Conservation (phyloP, 2,113 vertebrate genomes). For the Plotosus lineatus region DNA sequence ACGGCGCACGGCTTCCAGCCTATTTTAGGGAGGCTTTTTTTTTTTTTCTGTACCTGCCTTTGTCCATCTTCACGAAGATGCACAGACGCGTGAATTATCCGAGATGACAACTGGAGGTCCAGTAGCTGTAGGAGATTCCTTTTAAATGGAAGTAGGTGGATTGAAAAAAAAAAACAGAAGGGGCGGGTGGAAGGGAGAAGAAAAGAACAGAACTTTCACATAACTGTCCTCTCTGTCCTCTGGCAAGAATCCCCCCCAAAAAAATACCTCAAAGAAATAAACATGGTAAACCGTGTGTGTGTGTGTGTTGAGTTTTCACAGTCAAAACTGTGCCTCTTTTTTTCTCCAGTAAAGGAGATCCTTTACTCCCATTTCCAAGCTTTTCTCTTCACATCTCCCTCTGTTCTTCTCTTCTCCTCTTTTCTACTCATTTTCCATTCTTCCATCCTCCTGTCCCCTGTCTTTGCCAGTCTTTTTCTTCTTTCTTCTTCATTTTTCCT, state of each 20-base stretch:
- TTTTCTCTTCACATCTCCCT: not conserved
- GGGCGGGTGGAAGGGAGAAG: not conserved
- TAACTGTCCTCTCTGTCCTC: slow-evolving; percentile 45
- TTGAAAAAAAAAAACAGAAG: slow-evolving; percentile 52
- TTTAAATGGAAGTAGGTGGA: slow-evolving; percentile 54
- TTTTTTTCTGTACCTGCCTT: slow-evolving; percentile 62
- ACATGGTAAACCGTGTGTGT: slow-evolving; percentile 25
- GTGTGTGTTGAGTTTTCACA: not conserved
- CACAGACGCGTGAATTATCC: slow-evolving; percentile 62
- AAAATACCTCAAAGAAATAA: slow-evolving; percentile 36
- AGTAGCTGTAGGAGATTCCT: slow-evolving; percentile 62
- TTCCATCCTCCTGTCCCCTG: not conserved
- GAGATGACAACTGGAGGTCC: slow-evolving; percentile 70
- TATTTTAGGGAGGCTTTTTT: slow-evolving; percentile 42
- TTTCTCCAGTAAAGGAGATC: too few relatives aligned
- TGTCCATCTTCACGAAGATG: slow-evolving; percentile 68
- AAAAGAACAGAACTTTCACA: slow-evolving; percentile 38
- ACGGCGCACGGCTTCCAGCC: slow-evolving; percentile 71
- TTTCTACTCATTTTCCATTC: not conserved
- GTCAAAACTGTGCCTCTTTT: not conserved
- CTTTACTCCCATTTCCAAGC: not conserved
- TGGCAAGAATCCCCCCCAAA: slow-evolving; percentile 33
- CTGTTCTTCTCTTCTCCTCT: not conserved
- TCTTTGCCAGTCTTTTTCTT: not conserved
- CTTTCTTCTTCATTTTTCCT: not conserved